These are phyloP conservation scores for Neodiprion virginianus DNA, from an alignment of 1,140 invertebrate genomes.

Conservation along the genomic window DNA sequence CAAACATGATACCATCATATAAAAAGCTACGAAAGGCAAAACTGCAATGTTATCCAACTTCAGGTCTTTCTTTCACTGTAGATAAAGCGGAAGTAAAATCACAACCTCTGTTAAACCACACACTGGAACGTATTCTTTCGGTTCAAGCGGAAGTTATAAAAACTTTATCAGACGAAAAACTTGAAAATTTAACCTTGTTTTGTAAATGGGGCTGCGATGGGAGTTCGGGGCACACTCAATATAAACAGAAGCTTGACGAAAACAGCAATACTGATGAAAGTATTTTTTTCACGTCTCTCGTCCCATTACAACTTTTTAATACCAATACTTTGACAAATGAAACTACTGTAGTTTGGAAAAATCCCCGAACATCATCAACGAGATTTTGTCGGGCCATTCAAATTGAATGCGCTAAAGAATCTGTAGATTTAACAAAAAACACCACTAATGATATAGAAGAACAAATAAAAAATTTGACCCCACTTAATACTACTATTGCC, in stretches of 20 bases:
- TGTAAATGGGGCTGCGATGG: slow-evolving; percentile 46
- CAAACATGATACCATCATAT: slow-evolving; percentile 9
- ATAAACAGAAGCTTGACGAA: slow-evolving; percentile 39
- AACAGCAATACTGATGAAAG: slow-evolving; percentile 27
- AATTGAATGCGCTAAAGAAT: slow-evolving; percentile 43
- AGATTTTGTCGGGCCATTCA: slow-evolving; percentile 43
- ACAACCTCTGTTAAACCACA: slow-evolving; percentile 34
- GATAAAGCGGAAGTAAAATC: slow-evolving; percentile 28
- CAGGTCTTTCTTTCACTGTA: slow-evolving; percentile 23
- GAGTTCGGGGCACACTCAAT: slow-evolving; percentile 33
- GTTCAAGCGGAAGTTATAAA: slow-evolving; percentile 25
- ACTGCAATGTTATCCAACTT: slow-evolving; percentile 5
- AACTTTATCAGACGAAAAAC: slow-evolving; percentile 19
- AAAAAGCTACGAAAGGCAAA: slow-evolving; percentile 14
- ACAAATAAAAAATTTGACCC: slow-evolving; percentile 17
- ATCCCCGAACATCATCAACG: slow-evolving; percentile 41
- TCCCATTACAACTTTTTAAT: slow-evolving; percentile 33
- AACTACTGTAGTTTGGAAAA: slow-evolving; percentile 40
- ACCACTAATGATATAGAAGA: slow-evolving; percentile 30
- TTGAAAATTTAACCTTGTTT: slow-evolving; percentile 29
- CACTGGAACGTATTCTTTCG: slow-evolving; percentile 25
- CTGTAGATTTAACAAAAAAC: slow-evolving; percentile 35
- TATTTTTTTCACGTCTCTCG: slow-evolving; percentile 38
- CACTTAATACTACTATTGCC: slow-evolving; percentile 21
- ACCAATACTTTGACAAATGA: slow-evolving; percentile 14